Evolutionary conservation across 2,113 vertebrate species (phyloP).

Genomic region (Chiloscyllium plagiosum): DNA sequence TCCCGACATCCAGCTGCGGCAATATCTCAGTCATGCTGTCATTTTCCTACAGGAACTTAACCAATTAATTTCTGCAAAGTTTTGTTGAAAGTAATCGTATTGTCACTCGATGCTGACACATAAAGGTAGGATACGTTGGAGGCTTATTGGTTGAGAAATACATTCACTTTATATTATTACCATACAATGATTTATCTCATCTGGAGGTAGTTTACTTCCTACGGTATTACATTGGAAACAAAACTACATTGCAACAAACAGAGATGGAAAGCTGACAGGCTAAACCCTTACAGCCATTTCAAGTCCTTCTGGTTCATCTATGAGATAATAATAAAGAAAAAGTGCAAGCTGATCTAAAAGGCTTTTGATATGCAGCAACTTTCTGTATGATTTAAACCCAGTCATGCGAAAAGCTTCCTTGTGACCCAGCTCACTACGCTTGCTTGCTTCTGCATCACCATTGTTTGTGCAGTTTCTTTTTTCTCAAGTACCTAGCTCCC

Average conservation of each 20-base stretch:
- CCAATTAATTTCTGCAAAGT: neutral
- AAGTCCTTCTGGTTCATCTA: neutral
- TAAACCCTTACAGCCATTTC: neutral
- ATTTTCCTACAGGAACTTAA: neutral
- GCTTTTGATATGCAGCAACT: conserved; percentile 23
- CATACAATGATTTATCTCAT: neutral
- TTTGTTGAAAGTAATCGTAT: neutral
- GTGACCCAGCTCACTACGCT: conserved; percentile 12
- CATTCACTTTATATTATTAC: neutral
- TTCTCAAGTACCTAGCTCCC: conserved; percentile 17
- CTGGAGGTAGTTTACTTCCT: neutral
- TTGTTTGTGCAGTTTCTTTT: neutral
- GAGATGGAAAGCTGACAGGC: neutral
- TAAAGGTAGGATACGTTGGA: neutral
- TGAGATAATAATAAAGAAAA: neutral
- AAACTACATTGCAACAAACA: neutral
- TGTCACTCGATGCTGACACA: neutral
- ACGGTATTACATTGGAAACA: neutral
- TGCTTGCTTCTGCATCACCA: neutral
- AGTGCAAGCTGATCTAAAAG: neutral
- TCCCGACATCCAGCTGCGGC: neutral
- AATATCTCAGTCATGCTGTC: neutral
- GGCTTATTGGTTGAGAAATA: neutral
- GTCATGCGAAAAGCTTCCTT: conserved; percentile 22
- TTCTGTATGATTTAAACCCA: conserved; percentile 29